Base-by-base conservation (phyloP, 1,140 invertebrate species). In the Lutraria rhynchaena region DNA sequence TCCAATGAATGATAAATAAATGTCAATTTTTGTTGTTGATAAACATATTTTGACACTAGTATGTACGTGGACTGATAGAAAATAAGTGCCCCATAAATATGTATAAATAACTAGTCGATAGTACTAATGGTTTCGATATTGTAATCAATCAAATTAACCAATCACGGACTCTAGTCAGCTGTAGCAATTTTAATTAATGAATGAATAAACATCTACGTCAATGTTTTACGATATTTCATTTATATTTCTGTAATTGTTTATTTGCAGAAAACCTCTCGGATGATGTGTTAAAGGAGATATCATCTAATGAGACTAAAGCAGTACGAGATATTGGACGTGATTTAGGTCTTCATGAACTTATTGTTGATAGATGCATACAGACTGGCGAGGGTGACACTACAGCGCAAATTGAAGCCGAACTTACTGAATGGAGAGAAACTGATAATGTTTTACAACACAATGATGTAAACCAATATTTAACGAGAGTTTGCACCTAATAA, bases 381-480 rank as follows among this genome's bases (percentile, higher is more conserved):
- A 17, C 29, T 17, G 17, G 35, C n/a, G 4, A 3, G 5, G n/a
- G 17, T 19, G 35, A 61, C 29, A 35, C n/a, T 35, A 13, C 33
- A 61, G 1, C 3, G 3, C 58, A 33, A 19, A 17, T 33, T 61
- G n/a, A 13, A 35, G 31, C 27, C 19, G 3, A 5, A 13, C 29
- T 61, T 13, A 19, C 17, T 3, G 58, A 33, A 61, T 61, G 58
- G 58, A 33, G 58, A n/a, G 58, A 61, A 17, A 35, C 58, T 17
- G 58, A 61, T 3, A 4, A 35, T 35, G 58, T 27, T 15, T 17
- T 61, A 17, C 3, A 35, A 17, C 58, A 61, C 4, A 9, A n/a
- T 19, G 31, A 35, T 15, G 37, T 41, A 15, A 41, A n/a, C n/a
- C n/a, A n/a, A n/a, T n/a, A n/a, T n/a, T n/a, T n/a, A n/a, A n/a